Evolutionary conservation across 2,888 invertebrate genomes (phyloP), one percentile per base, ranked within the genome.

Genomic region (Ceratothoa steindachneri): DNA sequence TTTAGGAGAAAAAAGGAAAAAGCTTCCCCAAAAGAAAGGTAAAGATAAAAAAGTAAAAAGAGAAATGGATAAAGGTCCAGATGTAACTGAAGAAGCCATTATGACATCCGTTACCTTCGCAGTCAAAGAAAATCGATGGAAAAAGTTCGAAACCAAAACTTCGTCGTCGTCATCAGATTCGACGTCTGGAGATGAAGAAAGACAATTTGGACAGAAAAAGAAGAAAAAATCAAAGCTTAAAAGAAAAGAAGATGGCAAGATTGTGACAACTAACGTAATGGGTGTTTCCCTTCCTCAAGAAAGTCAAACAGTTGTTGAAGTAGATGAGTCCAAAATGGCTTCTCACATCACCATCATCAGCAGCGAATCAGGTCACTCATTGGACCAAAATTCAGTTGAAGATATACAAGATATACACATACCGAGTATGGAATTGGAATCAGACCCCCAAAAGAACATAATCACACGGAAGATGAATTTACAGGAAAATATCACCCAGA

Each of bases 21-120:
- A 70, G 27, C 24, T 73, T 9, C 70, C 73, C 67, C 73, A 76
- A 52, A 76, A 76, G 64, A 76, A 76, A 27, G 76, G 73, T 9
- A 73, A 76, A 19, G 76, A 76, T 4, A 76, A 73, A 67, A 76
- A 75, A 29, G 66, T 30, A 5, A 75, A 75, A 66, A 75, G 72
- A n/a, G 75, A 72, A n/a, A 41, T 41, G 27, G 72, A 68, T 65
- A 72, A 75, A 24, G 28, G 65, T 31, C 53, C 69, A 15, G 69
- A 75, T 9, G 72, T 66, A 1, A 72, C 75, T 4, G 75, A 75
- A 30, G 76, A 76, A 64, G 73, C 67, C 30, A 67, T 70, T 19
- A 31, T 73, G 22, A 52, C 67, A 12, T 70, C 73, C 7, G 71
- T 65, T 19, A 24, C 60, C 12, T 67, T 67, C n/a, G 76, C 76